Evolutionary conservation across 2,888 invertebrate species (phyloP), one percentile per base, ranked within the genome.

Genomic region (Drosophila anceps): DNA sequence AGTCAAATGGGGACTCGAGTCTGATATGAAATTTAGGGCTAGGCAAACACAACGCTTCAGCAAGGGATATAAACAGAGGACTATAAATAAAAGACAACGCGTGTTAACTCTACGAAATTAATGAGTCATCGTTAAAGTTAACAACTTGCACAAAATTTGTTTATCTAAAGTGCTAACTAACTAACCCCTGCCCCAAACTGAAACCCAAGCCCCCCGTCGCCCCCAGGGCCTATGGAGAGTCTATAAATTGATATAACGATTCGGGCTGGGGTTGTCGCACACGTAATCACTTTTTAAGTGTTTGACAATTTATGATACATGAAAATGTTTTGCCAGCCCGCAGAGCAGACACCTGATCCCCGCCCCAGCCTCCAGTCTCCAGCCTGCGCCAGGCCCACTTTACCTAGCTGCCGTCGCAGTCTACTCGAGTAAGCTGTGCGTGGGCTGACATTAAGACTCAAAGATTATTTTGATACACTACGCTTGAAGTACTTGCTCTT

Each of bases 251-350:
- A 83, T 81, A 75, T 81, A 63, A 76, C 71, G 72, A 76, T 75
- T 63, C 58, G 37, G 33, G 53, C 48, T 50, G 54, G 67, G 54
- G 46, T 18, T 64, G 79, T 80, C 87, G 90, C 88, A 84, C 79
- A 86, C 90, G 90, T 89, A 89, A 89, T 90, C 90, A 90, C 89
- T 89, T 89, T 90, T 89, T 86, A 89, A 89, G 81, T 88, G 86
- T 84, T 84, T 73, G 79, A 90, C 84, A 89, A 90, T 89, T 89
- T 89, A 88, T 84, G 88, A 90, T 82, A 88, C 88, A 90, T 84
- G 90, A 84, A 84, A 88, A 78, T 85, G 82, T 75, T 89, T 69
- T 68, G 68, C 67, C 66, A 62, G 57, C 33, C 65, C 59, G 62
- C 58, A 63, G 9, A 54, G 43, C n/a, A 43, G 54, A 73, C 79